phyloP scores from a whole-genome alignment of 1,140 invertebrate species.

The Lineus longissimus region DNA sequence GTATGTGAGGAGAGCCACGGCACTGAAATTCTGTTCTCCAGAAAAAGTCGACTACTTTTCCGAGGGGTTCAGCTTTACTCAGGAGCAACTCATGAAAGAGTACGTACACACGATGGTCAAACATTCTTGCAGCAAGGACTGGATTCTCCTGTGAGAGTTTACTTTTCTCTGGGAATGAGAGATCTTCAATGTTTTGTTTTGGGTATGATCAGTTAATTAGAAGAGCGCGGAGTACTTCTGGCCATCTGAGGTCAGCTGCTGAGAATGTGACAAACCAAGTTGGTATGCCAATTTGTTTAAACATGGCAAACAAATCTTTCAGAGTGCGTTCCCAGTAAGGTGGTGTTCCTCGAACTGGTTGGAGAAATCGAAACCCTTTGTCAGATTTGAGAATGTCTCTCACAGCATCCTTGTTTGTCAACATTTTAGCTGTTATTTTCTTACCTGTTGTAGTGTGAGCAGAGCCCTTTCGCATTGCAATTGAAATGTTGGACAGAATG shows the following conservation, averaged over 20 bases:
- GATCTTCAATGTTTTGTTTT: not conserved
- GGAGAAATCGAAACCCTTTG: not conserved
- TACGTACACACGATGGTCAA: conserved; percentile 1
- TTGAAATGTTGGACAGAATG: not conserved
- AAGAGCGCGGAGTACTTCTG: not conserved
- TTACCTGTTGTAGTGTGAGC: not conserved
- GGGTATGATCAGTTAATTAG: not conserved
- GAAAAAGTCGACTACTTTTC: conserved; percentile 16
- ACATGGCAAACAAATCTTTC: not conserved
- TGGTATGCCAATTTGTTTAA: not conserved
- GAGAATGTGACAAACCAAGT: conserved; percentile 1
- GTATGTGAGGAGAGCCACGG: conserved; percentile 11
- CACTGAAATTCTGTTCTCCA: conserved; percentile 20
- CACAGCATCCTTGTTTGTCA: not conserved
- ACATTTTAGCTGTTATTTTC: not conserved
- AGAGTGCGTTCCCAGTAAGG: not conserved
- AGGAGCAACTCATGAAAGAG: conserved; percentile 5
- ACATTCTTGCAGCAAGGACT: not conserved
- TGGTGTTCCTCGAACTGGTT: conserved; percentile 8
- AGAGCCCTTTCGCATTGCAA: not conserved
- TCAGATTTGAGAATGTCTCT: not conserved
- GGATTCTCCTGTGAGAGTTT: not conserved
- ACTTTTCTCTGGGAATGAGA: not conserved
- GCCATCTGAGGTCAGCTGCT: not conserved
- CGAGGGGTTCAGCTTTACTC: conserved; percentile 10